Percentiles rank a stretch among this genome's conserved stretches.
These are phyloP conservation scores for Antennarius striatus DNA, from an alignment of 2,113 vertebrate species.

Conservation along the genomic window DNA sequence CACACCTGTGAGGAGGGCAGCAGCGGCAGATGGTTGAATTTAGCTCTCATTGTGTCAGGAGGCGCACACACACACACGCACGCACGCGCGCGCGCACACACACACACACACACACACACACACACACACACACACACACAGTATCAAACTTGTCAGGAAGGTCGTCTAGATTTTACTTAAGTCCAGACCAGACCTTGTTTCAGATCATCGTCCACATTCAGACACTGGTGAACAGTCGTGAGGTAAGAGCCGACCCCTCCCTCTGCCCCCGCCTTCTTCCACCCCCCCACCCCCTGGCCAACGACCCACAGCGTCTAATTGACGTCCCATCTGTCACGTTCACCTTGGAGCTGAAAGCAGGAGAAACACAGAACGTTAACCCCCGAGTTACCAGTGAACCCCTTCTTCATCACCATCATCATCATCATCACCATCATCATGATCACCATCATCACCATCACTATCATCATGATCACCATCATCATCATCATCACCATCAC, in stretches of 20 bases:
- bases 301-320: conserved; percentile 29
- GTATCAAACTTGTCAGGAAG: conserved; percentile 11
- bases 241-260: conserved; percentile 26
- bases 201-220: conserved; percentile 36
- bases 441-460: too few species aligned
- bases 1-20: neutral
- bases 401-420: too few species aligned
- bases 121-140: neutral
- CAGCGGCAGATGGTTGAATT: conserved; percentile 44
- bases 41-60: conserved; percentile 23
- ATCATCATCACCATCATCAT: too few species aligned
- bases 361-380: neutral
- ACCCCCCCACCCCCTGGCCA: neutral
- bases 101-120: neutral
- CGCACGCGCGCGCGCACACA: neutral
- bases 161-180: conserved; percentile 22
- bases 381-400: too few species aligned
- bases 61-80: neutral
- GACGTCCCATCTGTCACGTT: conserved; percentile 40
- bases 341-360: conserved; percentile 17
- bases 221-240: conserved; percentile 46
- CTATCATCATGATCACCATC: too few species aligned
- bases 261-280: too few species aligned
- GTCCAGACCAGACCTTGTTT: conserved; percentile 23
- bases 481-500: too few species aligned